A percentile compares a stretch with the other conserved stretches of the same genome.
These are phyloP conservation scores for Linurgus olivaceus DNA, from an alignment of 2,797 vertebrate genomes.

Conservation along the genomic window DNA sequence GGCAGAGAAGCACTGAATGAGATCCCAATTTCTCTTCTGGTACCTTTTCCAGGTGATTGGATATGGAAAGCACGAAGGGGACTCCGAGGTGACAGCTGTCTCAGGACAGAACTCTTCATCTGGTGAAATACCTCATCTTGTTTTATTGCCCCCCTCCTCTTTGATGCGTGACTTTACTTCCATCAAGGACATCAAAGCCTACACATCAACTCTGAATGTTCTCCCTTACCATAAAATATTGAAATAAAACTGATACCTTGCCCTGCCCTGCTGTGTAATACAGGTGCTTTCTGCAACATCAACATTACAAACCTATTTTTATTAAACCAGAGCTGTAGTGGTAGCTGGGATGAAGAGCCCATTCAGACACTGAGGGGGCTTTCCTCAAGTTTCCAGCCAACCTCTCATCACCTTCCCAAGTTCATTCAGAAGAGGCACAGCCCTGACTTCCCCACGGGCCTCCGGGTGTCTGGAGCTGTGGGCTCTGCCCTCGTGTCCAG, in stretches of 20 bases:
- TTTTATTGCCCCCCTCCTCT: slow-evolving; percentile 79
- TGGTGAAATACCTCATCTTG: slow-evolving; percentile 84
- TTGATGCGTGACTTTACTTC: slow-evolving; percentile 70
- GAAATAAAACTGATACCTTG: slow-evolving; percentile 74
- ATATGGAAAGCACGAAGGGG: slow-evolving; percentile 85
- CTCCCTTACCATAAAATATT: slow-evolving; percentile 94
- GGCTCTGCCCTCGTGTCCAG: background rate
- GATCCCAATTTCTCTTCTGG: background rate
- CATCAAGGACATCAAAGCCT: slow-evolving; percentile 88
- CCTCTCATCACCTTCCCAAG: background rate
- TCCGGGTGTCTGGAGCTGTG: background rate
- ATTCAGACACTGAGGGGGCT: background rate
- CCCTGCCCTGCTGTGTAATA: slow-evolving; percentile 47
- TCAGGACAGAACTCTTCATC: slow-evolving; percentile 74
- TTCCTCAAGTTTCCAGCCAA: background rate
- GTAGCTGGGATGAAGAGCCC: background rate
- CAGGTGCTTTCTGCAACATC: slow-evolving; percentile 37
- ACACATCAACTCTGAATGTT: slow-evolving; percentile 86
- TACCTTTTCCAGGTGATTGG: slow-evolving; percentile 85
- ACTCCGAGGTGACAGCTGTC: slow-evolving; percentile 51
- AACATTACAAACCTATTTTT: background rate
- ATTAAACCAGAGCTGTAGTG: background rate
- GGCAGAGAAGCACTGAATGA: background rate
- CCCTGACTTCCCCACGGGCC: background rate
- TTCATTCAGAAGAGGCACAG: background rate